Conservation (phyloP, 2,113 vertebrate species). For the Typhlomys cinereus region DNA sequence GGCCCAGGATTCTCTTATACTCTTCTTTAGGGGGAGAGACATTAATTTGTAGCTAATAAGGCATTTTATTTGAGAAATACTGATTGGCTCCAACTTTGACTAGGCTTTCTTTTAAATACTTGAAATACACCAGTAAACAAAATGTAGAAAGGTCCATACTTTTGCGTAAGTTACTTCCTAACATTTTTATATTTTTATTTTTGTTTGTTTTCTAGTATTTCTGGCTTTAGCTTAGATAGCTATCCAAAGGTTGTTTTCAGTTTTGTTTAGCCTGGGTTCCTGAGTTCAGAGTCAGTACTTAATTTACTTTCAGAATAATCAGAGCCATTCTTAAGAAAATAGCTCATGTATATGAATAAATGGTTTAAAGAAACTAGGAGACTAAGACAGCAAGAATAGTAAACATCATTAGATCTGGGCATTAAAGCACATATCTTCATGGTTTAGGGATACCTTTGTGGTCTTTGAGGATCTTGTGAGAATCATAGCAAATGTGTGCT, state of each 20-base stretch:
- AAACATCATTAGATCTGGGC: background rate
- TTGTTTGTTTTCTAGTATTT: slow-evolving; percentile 21
- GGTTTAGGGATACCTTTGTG: background rate
- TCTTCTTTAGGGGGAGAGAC: background rate
- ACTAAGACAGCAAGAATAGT: slow-evolving; percentile 37
- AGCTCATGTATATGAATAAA: slow-evolving; percentile 63
- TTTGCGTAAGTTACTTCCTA: slow-evolving; percentile 28
- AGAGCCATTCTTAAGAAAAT: slow-evolving; percentile 74
- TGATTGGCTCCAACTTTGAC: background rate
- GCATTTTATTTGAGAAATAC: slow-evolving; percentile 37
- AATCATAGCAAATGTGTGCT: background rate
- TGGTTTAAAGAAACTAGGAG: slow-evolving; percentile 41
- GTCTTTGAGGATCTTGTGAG: background rate
- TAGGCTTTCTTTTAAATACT: slow-evolving; percentile 34
- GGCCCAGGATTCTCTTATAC: slow-evolving; percentile 9
- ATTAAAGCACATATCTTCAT: slow-evolving; percentile 14
- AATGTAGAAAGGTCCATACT: background rate
- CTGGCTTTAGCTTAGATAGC: slow-evolving; percentile 20
- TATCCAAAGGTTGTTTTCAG: slow-evolving; percentile 30
- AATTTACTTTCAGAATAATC: slow-evolving; percentile 76
- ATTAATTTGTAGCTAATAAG: slow-evolving; percentile 26
- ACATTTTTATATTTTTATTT: slow-evolving; percentile 41
- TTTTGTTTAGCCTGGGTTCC: slow-evolving; percentile 56
- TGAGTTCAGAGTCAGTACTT: slow-evolving; percentile 78
- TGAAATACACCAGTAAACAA: slow-evolving; percentile 48